Evolutionary conservation across 2,888 invertebrate species (phyloP).

Genomic region (Cantharis rufa): DNA sequence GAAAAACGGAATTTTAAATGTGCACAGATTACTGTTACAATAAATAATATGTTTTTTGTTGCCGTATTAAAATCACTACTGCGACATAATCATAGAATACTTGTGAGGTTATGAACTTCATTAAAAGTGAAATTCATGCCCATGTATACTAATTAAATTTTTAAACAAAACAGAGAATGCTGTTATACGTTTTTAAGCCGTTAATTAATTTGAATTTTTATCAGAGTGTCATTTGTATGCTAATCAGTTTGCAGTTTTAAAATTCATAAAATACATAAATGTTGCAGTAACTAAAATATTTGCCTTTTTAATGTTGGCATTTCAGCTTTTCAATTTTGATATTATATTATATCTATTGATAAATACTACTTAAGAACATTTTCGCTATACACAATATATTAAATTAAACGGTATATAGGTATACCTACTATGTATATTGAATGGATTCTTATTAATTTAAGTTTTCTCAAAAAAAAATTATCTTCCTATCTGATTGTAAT

Average conservation of each 20-base stretch:
- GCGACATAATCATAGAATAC: background rate
- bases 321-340: background rate
- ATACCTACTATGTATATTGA: background rate
- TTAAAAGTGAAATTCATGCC: background rate
- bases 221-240: background rate
- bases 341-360: too few relatives aligned
- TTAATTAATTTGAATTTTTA: background rate
- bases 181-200: background rate
- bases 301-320: background rate
- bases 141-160: background rate
- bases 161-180: background rate
- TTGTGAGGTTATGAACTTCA: background rate
- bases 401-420: too few relatives aligned
- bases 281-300: background rate
- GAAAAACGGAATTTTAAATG: background rate
- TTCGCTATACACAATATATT: too few relatives aligned
- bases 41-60: background rate
- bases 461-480: background rate
- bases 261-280: background rate
- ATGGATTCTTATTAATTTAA: background rate
- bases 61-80: background rate
- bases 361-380: too few relatives aligned
- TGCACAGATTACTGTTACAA: background rate
- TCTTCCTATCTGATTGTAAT: background rate
- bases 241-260: background rate